Percentiles rank a stretch among this genome's conserved stretches.
These are phyloP conservation scores for Oncorhynchus kisutch DNA, from an alignment of 2,113 vertebrate species.

Conservation along the genomic window DNA sequence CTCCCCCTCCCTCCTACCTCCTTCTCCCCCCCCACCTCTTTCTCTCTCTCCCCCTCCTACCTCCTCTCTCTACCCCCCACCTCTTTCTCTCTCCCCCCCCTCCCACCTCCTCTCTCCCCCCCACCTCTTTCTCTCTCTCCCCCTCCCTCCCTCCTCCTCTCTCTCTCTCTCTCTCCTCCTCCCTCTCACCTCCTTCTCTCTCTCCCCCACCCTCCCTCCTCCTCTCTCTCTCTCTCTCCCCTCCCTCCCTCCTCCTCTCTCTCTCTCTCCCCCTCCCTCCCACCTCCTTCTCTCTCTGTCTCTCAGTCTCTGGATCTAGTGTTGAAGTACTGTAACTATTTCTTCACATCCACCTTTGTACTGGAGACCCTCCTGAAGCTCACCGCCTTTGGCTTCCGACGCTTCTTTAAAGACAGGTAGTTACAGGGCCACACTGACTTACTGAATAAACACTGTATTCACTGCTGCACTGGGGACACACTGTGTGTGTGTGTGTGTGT, in stretches of 20 bases:
- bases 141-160: accelerated
- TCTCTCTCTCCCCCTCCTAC: too few species aligned
- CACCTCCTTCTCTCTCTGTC: background rate
- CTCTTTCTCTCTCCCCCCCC: too few species aligned
- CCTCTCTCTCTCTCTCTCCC: too few species aligned
- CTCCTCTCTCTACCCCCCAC: too few species aligned
- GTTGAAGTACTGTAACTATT: constrained; percentile 98
- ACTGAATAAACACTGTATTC: background rate
- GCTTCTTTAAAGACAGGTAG: constrained; percentile 98
- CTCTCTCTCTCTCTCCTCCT: too few species aligned
- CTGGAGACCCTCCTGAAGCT: constrained; percentile 93
- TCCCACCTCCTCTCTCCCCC: background rate
- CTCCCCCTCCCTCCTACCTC: accelerated
- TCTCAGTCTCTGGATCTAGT: constrained; percentile 89
- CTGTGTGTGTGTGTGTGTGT: background rate
- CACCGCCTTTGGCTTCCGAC: constrained; percentile 90
- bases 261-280: background rate
- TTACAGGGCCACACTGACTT: background rate
- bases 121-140: background rate
- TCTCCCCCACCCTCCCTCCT: constrained; percentile 49
- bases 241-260: too few species aligned
- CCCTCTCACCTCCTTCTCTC: constrained; percentile 68
- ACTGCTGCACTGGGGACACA: background rate
- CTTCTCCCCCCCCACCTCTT: too few species aligned
- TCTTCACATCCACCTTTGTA: constrained; percentile 97